These are phyloP conservation scores for Petrocephalus microphthalmus DNA, from an alignment of 2,113 vertebrate genomes.

Conservation along the genomic window DNA sequence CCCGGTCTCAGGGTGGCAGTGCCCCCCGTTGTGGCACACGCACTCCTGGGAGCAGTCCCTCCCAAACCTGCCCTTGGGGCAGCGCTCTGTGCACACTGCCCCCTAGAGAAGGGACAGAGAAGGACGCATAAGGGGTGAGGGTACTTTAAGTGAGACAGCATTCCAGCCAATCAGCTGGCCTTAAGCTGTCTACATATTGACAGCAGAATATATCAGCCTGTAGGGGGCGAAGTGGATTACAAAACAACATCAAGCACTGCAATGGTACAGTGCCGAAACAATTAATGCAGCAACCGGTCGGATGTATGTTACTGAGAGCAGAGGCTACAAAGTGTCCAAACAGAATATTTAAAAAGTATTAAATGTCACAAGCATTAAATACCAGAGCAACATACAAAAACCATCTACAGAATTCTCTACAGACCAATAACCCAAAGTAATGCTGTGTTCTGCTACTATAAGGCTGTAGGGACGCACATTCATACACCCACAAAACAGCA, in stretches of 20 bases:
- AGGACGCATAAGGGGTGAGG: background rate
- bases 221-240: background rate
- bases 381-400: background rate
- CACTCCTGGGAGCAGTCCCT: conserved; percentile 69
- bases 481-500: background rate
- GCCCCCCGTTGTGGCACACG: conserved; percentile 73
- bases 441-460: background rate
- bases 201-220: background rate
- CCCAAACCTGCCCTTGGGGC: conserved; percentile 65
- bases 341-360: background rate
- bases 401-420: background rate
- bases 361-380: background rate
- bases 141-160: background rate
- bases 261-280: background rate
- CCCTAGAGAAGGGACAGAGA: conserved; percentile 55
- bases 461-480: background rate
- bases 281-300: background rate
- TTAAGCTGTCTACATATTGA: background rate
- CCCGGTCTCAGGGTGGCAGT: conserved; percentile 65
- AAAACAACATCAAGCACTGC: background rate
- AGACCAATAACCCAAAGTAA: background rate
- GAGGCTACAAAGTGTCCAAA: background rate
- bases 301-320: background rate
- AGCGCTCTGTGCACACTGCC: conserved; percentile 71
- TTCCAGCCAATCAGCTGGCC: background rate